Evolutionary conservation across 2,113 vertebrate genomes (phyloP).

Genomic region (Phrynocephalus versicolor): DNA sequence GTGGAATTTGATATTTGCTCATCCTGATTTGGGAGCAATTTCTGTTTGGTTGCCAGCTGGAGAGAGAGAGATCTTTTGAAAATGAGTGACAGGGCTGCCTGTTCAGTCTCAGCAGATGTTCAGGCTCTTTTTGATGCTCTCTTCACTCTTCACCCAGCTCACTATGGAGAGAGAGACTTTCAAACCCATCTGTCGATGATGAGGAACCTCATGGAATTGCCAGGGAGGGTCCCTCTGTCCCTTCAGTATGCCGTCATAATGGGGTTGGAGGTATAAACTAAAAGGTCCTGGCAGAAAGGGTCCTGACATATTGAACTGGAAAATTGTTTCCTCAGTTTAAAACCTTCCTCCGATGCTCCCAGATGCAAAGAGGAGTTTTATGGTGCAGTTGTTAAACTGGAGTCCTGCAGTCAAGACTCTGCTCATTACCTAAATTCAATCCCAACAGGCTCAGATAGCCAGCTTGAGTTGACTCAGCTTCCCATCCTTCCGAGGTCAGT

Average conservation of each 20-base stretch:
- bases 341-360: neutral
- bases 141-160: neutral
- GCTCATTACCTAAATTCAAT: no score
- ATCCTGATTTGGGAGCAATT: neutral
- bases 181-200: neutral
- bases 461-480: no score
- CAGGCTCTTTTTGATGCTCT: neutral
- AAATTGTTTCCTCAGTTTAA: neutral
- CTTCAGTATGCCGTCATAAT: neutral
- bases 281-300: neutral
- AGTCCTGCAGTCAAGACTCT: no score
- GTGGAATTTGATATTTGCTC: slow-evolving; percentile 9
- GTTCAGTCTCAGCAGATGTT: neutral
- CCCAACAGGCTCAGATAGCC: no score
- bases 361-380: no score
- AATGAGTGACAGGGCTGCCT: neutral
- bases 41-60: slow-evolving; percentile 19
- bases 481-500: no score
- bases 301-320: neutral
- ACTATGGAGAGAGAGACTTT: neutral
- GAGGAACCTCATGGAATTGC: neutral
- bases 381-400: no score
- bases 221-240: neutral
- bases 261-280: neutral
- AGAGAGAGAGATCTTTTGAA: neutral